Percentiles rank a stretch among this genome's conserved stretches.
phyloP scores from a whole-genome alignment of 2,113 vertebrate genomes.

The Brienomyrus brachyistius region DNA sequence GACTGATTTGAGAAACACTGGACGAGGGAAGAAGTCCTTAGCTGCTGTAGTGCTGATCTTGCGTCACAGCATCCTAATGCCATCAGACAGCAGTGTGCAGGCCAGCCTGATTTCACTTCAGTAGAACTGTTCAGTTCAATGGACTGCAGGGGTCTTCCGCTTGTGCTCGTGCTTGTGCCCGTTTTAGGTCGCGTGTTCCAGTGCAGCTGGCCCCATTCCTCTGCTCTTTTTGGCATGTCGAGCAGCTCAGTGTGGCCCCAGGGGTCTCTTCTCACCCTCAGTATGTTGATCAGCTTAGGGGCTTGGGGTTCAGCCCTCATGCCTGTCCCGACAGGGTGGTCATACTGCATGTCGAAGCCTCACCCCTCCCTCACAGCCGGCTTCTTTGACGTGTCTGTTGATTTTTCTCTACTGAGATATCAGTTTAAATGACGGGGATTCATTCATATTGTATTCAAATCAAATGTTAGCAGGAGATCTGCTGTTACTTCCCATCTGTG shows the following conservation, averaged over 20 bases:
- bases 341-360: not conserved
- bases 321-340: not conserved
- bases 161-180: not conserved
- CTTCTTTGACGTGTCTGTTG: not conserved
- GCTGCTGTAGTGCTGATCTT: not conserved
- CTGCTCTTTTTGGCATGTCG: not conserved
- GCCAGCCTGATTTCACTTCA: not conserved
- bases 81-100: not conserved
- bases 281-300: not conserved
- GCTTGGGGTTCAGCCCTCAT: not conserved
- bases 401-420: not conserved
- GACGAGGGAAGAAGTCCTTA: not conserved
- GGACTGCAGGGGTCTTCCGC: not conserved
- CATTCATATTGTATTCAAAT: not conserved
- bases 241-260: not conserved
- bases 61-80: not conserved
- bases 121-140: not conserved
- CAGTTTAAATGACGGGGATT: not conserved
- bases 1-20: not conserved
- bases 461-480: not conserved
- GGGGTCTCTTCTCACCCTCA: not conserved
- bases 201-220: not conserved
- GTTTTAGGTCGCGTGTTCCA: not conserved
- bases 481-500: not conserved
- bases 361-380: not conserved